These are phyloP conservation scores for Mesocentrotus franciscanus DNA, from an alignment of 53 echinoderm and acorn worm species.

Conservation along the genomic window DNA sequence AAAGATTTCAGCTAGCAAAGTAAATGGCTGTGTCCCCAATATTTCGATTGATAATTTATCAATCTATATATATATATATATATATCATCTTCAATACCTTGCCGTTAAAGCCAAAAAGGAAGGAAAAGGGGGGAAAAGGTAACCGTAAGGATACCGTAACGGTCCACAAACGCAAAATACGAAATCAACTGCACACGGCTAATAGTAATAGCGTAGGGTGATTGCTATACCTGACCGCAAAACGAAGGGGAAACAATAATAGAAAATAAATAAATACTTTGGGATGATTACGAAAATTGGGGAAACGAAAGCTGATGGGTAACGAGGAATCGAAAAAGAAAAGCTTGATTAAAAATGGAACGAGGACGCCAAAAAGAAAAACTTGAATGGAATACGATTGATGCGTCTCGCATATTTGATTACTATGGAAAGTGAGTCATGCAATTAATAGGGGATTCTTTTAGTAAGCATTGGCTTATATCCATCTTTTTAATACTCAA, in stretches of 20 bases:
- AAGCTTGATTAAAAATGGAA: not conserved
- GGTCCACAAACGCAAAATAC: not conserved
- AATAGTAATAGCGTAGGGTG: not conserved
- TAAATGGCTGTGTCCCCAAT: too few relatives aligned
- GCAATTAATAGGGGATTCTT: not conserved
- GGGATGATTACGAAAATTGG: not conserved
- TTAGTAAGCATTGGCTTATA: not conserved
- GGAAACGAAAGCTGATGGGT: not conserved
- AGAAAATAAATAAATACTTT: not conserved
- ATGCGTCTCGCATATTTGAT: not conserved
- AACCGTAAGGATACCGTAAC: too few relatives aligned
- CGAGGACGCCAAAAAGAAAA: not conserved
- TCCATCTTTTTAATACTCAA: not conserved
- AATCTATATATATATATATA: too few relatives aligned
- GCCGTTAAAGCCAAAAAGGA: too few relatives aligned
- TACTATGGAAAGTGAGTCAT: not conserved
- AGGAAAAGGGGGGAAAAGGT: too few relatives aligned
- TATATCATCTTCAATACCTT: too few relatives aligned
- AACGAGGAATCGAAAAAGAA: not conserved
- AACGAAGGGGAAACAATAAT: not conserved
- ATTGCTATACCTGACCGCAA: not conserved
- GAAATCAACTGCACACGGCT: not conserved
- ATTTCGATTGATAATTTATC: too few relatives aligned
- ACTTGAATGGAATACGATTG: not conserved
- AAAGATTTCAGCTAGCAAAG: too few relatives aligned